A percentile compares a stretch with the other conserved stretches of the same genome.
These are phyloP conservation scores for Oscheius myriophilus DNA, from an alignment of 2,888 invertebrate genomes.

Conservation along the genomic window DNA sequence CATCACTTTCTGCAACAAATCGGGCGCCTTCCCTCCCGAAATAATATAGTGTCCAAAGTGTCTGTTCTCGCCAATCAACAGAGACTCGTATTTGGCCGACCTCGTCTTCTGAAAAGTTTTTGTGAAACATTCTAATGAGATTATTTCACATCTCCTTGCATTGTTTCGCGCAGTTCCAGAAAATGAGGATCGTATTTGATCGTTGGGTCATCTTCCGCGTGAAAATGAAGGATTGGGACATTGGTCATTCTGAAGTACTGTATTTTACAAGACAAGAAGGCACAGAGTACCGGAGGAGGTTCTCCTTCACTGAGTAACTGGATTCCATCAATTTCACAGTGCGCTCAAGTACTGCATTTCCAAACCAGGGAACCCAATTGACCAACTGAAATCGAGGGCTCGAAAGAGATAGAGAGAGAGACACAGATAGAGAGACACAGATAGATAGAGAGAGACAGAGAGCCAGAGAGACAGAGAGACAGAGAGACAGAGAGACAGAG, in stretches of 20 bases:
- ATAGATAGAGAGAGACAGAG: too few species aligned
- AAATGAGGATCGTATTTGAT: constrained; percentile 16
- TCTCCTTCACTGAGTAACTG: not conserved
- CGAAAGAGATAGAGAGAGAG: not conserved
- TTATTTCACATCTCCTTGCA: not conserved
- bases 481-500: too few species aligned
- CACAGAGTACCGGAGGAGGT: not conserved
- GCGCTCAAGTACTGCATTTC: not conserved
- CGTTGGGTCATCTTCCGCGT: not conserved
- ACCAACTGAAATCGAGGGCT: not conserved
- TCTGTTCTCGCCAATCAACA: not conserved
- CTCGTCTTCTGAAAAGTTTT: not conserved
- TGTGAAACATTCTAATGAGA: not conserved
- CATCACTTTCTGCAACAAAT: not conserved
- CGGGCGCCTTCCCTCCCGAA: not conserved
- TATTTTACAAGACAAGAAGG: not conserved
- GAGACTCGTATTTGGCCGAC: too few species aligned
- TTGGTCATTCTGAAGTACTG: not conserved
- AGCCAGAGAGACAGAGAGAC: too few species aligned
- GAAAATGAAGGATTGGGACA: constrained; percentile 11
- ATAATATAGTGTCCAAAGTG: constrained; percentile 5
- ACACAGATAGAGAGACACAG: too few species aligned
- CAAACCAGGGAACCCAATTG: constrained; percentile 5
- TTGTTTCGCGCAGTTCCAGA: not conserved
- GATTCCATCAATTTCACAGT: constrained; percentile 1